Base-by-base conservation (phyloP, 2,797 vertebrate species). In the Melanotaenia nigrans region DNA sequence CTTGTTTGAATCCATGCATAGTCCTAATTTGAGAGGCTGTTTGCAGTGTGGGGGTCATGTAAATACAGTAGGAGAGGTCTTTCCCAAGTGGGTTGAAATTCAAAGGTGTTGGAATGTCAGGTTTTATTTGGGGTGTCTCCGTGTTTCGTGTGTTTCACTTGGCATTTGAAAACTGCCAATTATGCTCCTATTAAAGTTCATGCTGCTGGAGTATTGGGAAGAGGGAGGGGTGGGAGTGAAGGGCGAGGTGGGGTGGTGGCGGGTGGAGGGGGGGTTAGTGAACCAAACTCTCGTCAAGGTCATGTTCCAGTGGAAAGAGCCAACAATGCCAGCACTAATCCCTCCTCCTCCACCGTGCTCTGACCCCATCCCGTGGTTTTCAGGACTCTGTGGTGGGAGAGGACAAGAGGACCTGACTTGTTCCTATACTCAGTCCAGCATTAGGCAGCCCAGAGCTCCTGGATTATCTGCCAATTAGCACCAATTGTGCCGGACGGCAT, bases 391-490 rank as follows among this genome's bases (percentile, higher is more conserved):
- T 61, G 79, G 89, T 82, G 85, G 90, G 88, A 90, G 90, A 90
- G 90, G 87, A 91, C 85, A 82, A 85, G 85, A 83, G 88, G 85
- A 28, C 83, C 84, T 64, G 40, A 73, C 82, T 89, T 88, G 90
- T 90, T 94, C 93, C 90, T 91, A 80, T 90, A 79, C 89, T 89
- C 88, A 87, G 81, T 83, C 80, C 77, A 65, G 87, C 83, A 89
- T 92, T 88, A 93, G 87, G 85, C 87, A 85, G 90, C 93, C 83
- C 88, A 88, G 79, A 90, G 92, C 89, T 91, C 83, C 89, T 85
- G 91, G 93, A 95, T 95, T 95, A 95, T 95, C 94, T 95, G 91
- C 90, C 94, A 95, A 95, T 95, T 95, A 95, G 93, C 92, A 92
- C 89, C 95, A 95, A 93, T 94, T 95, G 93, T 93, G 90, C 91